Conservation (phyloP, 2,888 invertebrate species). For the Ectemnius continuus region DNA sequence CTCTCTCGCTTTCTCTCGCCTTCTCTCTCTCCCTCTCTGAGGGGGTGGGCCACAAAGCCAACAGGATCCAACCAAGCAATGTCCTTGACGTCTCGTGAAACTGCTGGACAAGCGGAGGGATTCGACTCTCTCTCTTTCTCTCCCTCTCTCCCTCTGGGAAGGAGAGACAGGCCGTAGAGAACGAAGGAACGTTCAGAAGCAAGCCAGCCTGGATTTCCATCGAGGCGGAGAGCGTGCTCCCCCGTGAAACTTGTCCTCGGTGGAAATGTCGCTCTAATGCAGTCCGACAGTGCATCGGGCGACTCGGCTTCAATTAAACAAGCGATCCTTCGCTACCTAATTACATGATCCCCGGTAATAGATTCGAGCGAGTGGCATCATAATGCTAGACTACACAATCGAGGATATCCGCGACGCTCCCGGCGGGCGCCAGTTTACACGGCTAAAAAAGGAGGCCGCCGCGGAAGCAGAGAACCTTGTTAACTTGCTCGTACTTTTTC, state of each 20-base stretch:
- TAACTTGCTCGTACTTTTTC: too few species aligned
- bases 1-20: not conserved
- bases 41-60: not conserved
- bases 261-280: too few species aligned
- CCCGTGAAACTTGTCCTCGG: too few species aligned
- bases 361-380: too few species aligned
- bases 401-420: too few species aligned
- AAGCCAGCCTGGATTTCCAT: not conserved
- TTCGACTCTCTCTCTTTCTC: constrained; percentile 17
- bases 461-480: too few species aligned
- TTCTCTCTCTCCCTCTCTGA: constrained; percentile 1
- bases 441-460: too few species aligned
- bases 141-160: too few species aligned
- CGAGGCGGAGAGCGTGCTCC: not conserved
- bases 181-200: constrained; percentile 20
- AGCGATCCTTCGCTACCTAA: not conserved
- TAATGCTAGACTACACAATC: too few species aligned
- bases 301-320: constrained; percentile 1
- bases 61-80: constrained; percentile 7
- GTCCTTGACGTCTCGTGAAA: constrained; percentile 35
- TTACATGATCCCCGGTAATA: not conserved
- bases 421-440: too few species aligned
- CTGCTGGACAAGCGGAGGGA: constrained; percentile 12
- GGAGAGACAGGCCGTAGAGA: constrained; percentile 20
- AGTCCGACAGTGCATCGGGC: not conserved